Percentiles rank a stretch among this genome's conserved stretches.
phyloP scores from a whole-genome alignment of 2,888 invertebrate species.

The Autographa gamma region DNA sequence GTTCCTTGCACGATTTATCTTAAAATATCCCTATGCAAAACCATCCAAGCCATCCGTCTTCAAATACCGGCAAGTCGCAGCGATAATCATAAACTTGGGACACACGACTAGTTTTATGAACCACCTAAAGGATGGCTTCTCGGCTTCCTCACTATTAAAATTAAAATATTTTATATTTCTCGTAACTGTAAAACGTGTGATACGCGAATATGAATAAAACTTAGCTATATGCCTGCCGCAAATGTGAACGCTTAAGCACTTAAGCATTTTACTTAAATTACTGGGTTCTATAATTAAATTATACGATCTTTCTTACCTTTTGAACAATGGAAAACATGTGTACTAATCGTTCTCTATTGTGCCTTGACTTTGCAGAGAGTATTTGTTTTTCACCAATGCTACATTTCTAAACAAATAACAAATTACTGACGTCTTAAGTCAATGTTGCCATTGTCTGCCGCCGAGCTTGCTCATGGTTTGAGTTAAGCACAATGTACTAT shows the following conservation, averaged over 20 bases:
- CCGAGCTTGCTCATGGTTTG: too few relatives aligned
- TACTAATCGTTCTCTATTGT: too few relatives aligned
- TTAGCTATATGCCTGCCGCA: background rate
- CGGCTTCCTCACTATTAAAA: constrained; percentile 60
- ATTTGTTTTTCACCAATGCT: too few relatives aligned
- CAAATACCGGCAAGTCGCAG: constrained; percentile 63
- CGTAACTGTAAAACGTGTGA: constrained; percentile 56
- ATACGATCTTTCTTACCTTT: background rate
- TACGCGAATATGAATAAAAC: constrained; percentile 19
- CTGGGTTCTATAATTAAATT: background rate
- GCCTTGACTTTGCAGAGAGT: too few relatives aligned
- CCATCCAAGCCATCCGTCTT: constrained; percentile 61
- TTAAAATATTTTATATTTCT: constrained; percentile 64
- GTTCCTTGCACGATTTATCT: constrained; percentile 47
- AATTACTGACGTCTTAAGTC: too few relatives aligned
- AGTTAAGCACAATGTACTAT: too few relatives aligned
- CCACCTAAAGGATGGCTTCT: constrained; percentile 60
- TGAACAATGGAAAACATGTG: background rate
- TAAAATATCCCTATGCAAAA: constrained; percentile 59
- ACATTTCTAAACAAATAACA: too few relatives aligned
- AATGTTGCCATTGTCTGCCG: too few relatives aligned
- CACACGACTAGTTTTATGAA: constrained; percentile 74
- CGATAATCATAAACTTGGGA: constrained; percentile 73
- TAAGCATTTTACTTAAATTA: background rate
- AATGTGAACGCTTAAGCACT: background rate